Conservation (phyloP, 1,140 invertebrate genomes). For the Euwallacea similis region DNA sequence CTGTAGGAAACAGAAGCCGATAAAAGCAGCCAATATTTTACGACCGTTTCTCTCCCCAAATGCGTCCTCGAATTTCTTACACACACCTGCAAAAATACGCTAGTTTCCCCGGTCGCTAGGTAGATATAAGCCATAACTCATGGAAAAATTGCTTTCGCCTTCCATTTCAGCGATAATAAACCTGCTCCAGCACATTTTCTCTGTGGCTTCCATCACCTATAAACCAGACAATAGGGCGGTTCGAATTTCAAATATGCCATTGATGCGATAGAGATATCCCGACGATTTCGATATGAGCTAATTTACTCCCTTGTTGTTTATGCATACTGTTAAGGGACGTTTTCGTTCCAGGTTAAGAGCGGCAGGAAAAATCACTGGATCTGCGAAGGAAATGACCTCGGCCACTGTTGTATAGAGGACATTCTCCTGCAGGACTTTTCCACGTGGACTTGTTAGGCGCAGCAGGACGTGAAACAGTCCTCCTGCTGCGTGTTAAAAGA, state of each 20-base stretch:
- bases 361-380: constrained; percentile 1
- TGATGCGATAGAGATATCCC: constrained; percentile 27
- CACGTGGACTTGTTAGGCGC: constrained; percentile 40
- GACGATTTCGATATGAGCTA: constrained; percentile 26
- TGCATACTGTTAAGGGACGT: neutral
- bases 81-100: constrained; percentile 53
- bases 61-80: constrained; percentile 41
- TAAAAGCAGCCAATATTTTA: constrained; percentile 54
- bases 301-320: constrained; percentile 26
- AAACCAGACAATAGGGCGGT: constrained; percentile 47
- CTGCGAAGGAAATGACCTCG: constrained; percentile 23
- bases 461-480: constrained; percentile 39
- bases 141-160: constrained; percentile 52
- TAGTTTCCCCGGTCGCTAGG: constrained; percentile 50
- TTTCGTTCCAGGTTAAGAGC: neutral
- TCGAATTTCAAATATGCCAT: constrained; percentile 37
- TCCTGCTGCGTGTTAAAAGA: constrained; percentile 47
- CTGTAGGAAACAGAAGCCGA: constrained; percentile 53
- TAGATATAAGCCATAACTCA: constrained; percentile 54
- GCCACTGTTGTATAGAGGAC: neutral
- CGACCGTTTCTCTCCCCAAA: constrained; percentile 45
- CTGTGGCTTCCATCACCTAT: constrained; percentile 48
- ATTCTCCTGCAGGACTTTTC: constrained; percentile 35
- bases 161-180: constrained; percentile 53
- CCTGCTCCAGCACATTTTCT: constrained; percentile 48